Base-by-base conservation (phyloP, 2,888 invertebrate species). In the Oscheius myriophilus region DNA sequence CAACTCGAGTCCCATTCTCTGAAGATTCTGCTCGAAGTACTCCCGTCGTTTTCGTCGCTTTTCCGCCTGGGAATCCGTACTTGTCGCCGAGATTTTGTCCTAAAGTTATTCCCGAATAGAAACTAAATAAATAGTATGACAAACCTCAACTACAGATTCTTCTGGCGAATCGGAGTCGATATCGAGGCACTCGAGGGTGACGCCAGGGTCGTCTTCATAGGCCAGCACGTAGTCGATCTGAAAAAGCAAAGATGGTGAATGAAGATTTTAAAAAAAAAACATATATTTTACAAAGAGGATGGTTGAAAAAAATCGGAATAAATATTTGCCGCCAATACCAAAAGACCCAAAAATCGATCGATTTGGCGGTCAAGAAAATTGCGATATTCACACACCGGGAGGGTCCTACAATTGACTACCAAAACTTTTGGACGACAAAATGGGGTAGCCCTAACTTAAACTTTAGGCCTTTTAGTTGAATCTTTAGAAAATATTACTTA, bases 21-120 rank as follows among this genome's bases (percentile, higher is more conserved):
- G 54, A 43, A 82, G 66, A 45, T 79, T 82, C 45, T 70, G 73
- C 55, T 83, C 81, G 55, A 71, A 82, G 46, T 72, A 73, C 43
- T 69, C 49, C 12, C 82, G 67, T 42, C 83, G 73, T 33, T 66
- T 72, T 41, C 73, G 75, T 18, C 62, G 39, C 62, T 71, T 71
- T 43, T 69, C 65, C n/a, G 18, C 26, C 16, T 39, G 55, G 2
- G 55, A n/a, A 45, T 43, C 62, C 7, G 7, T 18, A 4, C 12
- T 43, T 11, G 7, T 55, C 41, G 18, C 21, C 43, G 66, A 46
- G 14, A 52, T 46, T 33, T 68, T 52, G 14, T 61, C 49, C 46
- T 61, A 6, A 16, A n/a, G 11, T 33, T 7, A 33, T 57, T 41
- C 33, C 33, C 33, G 18, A 25, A 39, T 54, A 12, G 11, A 23